These are phyloP conservation scores for Oenanthe oenanthe DNA, from an alignment of 2,113 vertebrate genomes.

Conservation along the genomic window DNA sequence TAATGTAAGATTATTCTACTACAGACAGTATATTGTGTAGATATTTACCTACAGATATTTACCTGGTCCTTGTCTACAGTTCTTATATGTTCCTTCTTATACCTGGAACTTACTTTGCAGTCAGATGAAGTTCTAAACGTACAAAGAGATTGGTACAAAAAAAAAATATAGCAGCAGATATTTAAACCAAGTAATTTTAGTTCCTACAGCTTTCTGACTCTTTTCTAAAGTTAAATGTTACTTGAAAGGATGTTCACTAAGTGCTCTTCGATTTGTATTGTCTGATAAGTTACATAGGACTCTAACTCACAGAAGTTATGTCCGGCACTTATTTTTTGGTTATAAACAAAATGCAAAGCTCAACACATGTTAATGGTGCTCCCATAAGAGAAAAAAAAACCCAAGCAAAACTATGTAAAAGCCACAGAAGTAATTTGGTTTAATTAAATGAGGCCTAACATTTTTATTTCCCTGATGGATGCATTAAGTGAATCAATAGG, in stretches of 20 bases:
- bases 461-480: slow-evolving; percentile 62
- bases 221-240: not conserved
- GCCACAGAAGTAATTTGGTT: slow-evolving; percentile 55
- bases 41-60: not conserved
- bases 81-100: not conserved
- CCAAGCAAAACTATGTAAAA: slow-evolving; percentile 31
- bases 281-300: not conserved
- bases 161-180: not conserved
- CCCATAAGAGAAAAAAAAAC: not conserved
- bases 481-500: slow-evolving; percentile 63
- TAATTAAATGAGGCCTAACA: slow-evolving; percentile 60
- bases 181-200: not conserved
- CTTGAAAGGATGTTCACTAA: not conserved
- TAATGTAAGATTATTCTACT: not conserved
- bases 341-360: not conserved
- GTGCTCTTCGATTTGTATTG: not conserved
- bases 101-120: not conserved
- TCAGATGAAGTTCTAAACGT: not conserved
- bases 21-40: not conserved
- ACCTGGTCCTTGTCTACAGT: not conserved
- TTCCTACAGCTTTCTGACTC: not conserved
- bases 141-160: not conserved
- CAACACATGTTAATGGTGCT: not conserved
- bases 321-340: not conserved
- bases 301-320: not conserved